Conservation (phyloP, 1,140 invertebrate genomes). For the Gonioctena quinquepunctata region DNA sequence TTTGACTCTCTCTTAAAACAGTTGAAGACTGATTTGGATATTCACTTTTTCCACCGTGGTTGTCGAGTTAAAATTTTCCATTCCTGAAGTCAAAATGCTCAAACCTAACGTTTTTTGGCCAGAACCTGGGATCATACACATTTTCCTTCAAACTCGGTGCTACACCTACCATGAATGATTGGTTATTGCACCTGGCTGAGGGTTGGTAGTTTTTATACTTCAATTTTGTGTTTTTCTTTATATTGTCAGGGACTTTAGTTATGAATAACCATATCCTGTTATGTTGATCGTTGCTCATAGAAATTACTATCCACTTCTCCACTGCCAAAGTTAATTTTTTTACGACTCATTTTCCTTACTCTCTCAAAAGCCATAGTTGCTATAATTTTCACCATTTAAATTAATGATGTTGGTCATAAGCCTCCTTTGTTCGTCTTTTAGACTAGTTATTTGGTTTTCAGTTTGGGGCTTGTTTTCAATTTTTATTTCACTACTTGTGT, state of each 20-base stretch:
- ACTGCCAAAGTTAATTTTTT: not conserved
- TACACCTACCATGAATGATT: not conserved
- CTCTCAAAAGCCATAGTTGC: not conserved
- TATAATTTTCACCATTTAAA: not conserved
- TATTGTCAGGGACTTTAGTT: not conserved
- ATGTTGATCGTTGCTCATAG: not conserved
- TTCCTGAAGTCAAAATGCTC: not conserved
- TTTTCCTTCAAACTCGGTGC: not conserved
- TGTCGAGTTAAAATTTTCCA: too few relatives aligned
- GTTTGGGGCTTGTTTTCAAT: not conserved
- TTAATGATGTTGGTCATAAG: not conserved
- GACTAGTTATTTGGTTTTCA: not conserved
- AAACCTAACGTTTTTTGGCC: not conserved
- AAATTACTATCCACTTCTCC: not conserved
- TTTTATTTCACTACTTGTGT: not conserved
- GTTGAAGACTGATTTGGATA: too few relatives aligned
- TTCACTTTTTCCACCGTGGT: too few relatives aligned
- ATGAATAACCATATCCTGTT: not conserved
- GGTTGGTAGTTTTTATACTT: not conserved
- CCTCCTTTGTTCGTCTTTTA: not conserved
- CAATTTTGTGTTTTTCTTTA: not conserved
- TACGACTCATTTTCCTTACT: not conserved
- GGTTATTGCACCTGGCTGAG: too few relatives aligned
- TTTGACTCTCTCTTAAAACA: too few relatives aligned
- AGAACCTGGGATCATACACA: not conserved